These are phyloP conservation scores for Epinephelus coioides DNA, from an alignment of 2,797 vertebrate genomes.

Conservation along the genomic window DNA sequence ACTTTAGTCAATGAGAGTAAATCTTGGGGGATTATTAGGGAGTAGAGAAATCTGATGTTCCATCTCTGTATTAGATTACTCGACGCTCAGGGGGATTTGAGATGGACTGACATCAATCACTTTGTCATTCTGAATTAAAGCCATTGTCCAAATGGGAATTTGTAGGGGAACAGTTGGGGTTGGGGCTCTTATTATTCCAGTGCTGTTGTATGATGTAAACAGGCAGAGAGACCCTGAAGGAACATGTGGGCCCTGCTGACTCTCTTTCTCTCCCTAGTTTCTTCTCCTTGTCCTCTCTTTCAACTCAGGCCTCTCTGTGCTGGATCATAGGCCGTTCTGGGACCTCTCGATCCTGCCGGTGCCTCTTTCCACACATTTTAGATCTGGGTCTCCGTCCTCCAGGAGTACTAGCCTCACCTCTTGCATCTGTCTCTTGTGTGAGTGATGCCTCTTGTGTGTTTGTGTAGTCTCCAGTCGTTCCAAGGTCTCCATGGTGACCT, in stretches of 20 bases:
- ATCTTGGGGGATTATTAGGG: constrained; percentile 21
- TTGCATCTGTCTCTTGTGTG: neutral
- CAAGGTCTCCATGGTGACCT: neutral
- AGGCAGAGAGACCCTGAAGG: neutral
- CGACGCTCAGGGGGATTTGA: constrained; percentile 17
- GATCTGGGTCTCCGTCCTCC: neutral
- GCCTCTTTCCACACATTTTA: neutral
- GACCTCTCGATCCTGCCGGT: neutral
- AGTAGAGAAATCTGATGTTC: constrained; percentile 11
- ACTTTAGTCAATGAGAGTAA: constrained; percentile 17
- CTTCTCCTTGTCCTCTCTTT: neutral
- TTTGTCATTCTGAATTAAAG: constrained; percentile 15
- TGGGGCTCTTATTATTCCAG: neutral
- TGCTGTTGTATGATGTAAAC: constrained; percentile 13
- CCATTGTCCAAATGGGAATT: neutral
- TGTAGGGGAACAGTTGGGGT: neutral
- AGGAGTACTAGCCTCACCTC: neutral
- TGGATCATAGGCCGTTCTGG: neutral
- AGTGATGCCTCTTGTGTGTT: neutral
- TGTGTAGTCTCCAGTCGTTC: neutral
- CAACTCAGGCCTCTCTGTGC: neutral
- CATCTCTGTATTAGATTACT: constrained; percentile 21
- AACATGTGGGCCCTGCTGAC: neutral
- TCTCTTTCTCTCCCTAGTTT: neutral
- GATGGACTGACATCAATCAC: constrained; percentile 19